These are phyloP conservation scores for Phasia obesa DNA, from an alignment of 2,888 invertebrate species.

Conservation along the genomic window DNA sequence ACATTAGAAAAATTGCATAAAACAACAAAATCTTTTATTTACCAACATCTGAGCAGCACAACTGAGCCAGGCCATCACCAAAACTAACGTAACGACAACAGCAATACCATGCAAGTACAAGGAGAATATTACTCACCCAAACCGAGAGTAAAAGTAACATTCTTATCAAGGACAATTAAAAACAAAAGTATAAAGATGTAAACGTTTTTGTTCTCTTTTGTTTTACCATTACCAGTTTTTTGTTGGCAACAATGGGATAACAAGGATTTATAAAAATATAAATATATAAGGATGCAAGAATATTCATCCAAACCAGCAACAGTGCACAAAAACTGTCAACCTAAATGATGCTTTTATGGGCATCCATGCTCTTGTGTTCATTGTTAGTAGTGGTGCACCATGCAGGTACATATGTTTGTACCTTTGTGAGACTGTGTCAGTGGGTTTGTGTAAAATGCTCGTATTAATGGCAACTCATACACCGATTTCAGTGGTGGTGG, in stretches of 20 bases:
- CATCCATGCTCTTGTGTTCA: slow-evolving; percentile 34
- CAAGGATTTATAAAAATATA: slow-evolving; percentile 42
- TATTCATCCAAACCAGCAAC: slow-evolving; percentile 32
- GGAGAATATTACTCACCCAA: slow-evolving; percentile 1
- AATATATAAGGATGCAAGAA: slow-evolving; percentile 22
- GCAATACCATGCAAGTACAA: slow-evolving; percentile 41
- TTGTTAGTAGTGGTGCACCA: background rate
- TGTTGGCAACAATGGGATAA: slow-evolving; percentile 57
- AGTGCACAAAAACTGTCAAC: slow-evolving; percentile 62
- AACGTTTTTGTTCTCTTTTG: slow-evolving; percentile 19
- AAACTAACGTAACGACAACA: slow-evolving; percentile 15
- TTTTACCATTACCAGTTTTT: slow-evolving; percentile 21
- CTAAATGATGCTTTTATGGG: slow-evolving; percentile 64
- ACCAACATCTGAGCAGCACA: slow-evolving; percentile 39
- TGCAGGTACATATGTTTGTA: background rate
- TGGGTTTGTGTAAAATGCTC: background rate
- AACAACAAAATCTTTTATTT: slow-evolving; percentile 41
- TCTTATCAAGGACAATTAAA: slow-evolving; percentile 78
- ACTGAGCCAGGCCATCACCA: slow-evolving; percentile 12
- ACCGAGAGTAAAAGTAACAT: slow-evolving; percentile 75
- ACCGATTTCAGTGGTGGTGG: slow-evolving; percentile 8
- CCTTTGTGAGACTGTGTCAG: background rate
- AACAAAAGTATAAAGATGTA: slow-evolving; percentile 72
- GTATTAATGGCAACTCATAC: slow-evolving; percentile 16
- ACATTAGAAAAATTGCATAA: slow-evolving; percentile 2